phyloP scores from a whole-genome alignment of 2,888 invertebrate species.

The Blastobasis lacticolella region DNA sequence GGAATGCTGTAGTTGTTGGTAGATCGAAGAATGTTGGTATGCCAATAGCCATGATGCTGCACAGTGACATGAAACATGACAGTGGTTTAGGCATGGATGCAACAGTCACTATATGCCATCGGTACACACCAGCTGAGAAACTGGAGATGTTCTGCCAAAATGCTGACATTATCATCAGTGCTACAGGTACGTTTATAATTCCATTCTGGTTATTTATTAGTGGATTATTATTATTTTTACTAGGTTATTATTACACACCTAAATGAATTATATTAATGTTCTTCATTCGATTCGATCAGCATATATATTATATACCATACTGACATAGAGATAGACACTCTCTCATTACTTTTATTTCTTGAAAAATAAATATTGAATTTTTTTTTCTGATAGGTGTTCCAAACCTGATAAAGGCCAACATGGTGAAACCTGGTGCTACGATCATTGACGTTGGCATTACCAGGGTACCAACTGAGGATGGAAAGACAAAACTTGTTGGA shows the following conservation, averaged over 20 bases:
- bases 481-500: constrained; percentile 85
- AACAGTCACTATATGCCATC: constrained; percentile 92
- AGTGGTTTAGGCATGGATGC: constrained; percentile 84
- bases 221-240: constrained; percentile 20
- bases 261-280: too few species aligned
- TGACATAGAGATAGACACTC: too few species aligned
- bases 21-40: constrained; percentile 94
- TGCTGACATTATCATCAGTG: constrained; percentile 86
- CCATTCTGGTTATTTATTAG: not conserved
- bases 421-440: constrained; percentile 92
- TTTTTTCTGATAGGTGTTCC: constrained; percentile 73
- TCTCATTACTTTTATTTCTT: too few species aligned
- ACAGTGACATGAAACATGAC: constrained; percentile 82
- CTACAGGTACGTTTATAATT: constrained; percentile 71
- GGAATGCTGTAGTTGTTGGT: constrained; percentile 91
- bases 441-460: constrained; percentile 93
- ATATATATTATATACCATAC: too few species aligned
- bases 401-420: constrained; percentile 83
- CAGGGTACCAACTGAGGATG: constrained; percentile 77
- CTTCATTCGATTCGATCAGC: too few species aligned
- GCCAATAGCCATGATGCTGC: constrained; percentile 89
- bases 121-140: constrained; percentile 87
- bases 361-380: too few species aligned
- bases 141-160: constrained; percentile 79
- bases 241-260: not conserved